Evolutionary conservation across 2,113 vertebrate genomes (phyloP), one percentile per base, ranked within the genome.

Genomic region (Dasyprocta punctata): DNA sequence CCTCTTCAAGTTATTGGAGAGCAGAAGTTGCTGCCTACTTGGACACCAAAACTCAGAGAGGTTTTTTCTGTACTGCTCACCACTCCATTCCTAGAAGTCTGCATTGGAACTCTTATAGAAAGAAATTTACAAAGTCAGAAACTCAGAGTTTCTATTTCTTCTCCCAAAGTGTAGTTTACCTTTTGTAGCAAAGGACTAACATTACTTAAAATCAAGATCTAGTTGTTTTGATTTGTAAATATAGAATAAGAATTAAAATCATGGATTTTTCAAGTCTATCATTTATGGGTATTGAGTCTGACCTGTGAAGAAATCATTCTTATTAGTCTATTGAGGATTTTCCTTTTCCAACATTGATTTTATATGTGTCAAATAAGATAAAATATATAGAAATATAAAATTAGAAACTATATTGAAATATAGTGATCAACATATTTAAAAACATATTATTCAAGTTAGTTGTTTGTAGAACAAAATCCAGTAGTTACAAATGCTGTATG

Each of bases 201-300:
- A 65, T 14, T 89, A 30, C 47, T 95, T n/a, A 93, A 95, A 92
- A 80, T 83, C 36, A 17, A 94, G 90, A 89, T 77, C 38, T 95
- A 89, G 78, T 36, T 75, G 36, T 56, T 44, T 84, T 44, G 36
- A 5, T 30, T 65, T 78, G 14, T 2, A 82, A 54, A 78, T 52
- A 95, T 69, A 80, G 0, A 93, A 73, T 26, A 95, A 73, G 95
- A 60, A 16, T 90, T 91, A 78, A 97, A 87, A 90, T 49, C 13
- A 12, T 56, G 38, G 2, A 2, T 84, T 86, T 89, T 69, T 22
- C 20, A 83, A 58, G 33, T 88, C 6, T 10, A 13, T 90, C 56
- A 41, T 26, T 0, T 58, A 14, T 4, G 84, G 5, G 26, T n/a
- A 36, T n/a, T 54, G 10, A 60, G 33, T 82, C 28, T 89, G 52